A percentile compares a stretch with the other conserved stretches of the same genome.
Evolutionary conservation across 2,113 vertebrate genomes (phyloP).

Genomic region (Tricholaema leucomelas): DNA sequence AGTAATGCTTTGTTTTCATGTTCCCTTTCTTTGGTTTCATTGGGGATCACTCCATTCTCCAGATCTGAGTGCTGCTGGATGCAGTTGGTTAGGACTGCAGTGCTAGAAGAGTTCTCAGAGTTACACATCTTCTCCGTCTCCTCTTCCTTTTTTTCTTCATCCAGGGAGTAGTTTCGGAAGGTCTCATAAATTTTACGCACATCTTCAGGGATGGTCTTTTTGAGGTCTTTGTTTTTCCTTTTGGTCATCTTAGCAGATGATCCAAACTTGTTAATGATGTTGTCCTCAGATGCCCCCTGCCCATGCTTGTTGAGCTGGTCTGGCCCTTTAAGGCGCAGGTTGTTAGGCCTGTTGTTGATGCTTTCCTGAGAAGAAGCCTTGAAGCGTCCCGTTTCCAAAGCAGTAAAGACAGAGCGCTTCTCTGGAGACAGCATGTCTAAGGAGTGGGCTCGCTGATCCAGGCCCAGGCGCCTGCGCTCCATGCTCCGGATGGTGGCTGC

Average conservation of each 20-base stretch:
- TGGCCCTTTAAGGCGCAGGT: constrained; percentile 85
- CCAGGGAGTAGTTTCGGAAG: constrained; percentile 82
- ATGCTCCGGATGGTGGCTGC: constrained; percentile 97
- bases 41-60: constrained; percentile 81
- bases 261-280: constrained; percentile 93
- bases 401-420: constrained; percentile 91
- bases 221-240: constrained; percentile 89
- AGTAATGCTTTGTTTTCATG: constrained; percentile 77
- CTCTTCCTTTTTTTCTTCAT: constrained; percentile 82
- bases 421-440: constrained; percentile 96
- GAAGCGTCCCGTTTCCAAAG: constrained; percentile 88
- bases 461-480: constrained; percentile 91
- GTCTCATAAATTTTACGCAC: constrained; percentile 83
- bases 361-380: constrained; percentile 97
- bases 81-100: constrained; percentile 82
- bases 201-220: constrained; percentile 88
- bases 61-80: constrained; percentile 75
- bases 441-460: constrained; percentile 95
- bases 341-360: constrained; percentile 94
- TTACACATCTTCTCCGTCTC: constrained; percentile 81
- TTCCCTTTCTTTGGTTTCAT: constrained; percentile 84
- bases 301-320: constrained; percentile 84
- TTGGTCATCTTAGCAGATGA: constrained; percentile 87
- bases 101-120: constrained; percentile 81
- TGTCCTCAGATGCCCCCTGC: constrained; percentile 91